These are phyloP conservation scores for Taphrorychus bicolor DNA, from an alignment of 2,888 invertebrate species.

Conservation along the genomic window DNA sequence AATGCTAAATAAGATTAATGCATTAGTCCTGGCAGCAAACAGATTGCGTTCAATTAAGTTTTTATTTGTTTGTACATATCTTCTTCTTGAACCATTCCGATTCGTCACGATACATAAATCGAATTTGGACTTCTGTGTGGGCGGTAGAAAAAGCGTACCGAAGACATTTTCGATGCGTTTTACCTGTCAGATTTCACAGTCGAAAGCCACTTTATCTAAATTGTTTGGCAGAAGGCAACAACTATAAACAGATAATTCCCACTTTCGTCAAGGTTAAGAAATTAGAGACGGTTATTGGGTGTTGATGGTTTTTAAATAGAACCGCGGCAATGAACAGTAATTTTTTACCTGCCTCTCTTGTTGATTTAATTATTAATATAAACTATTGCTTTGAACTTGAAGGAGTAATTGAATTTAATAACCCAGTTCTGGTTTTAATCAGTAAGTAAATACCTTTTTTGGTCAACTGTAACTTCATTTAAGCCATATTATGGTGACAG, in stretches of 20 bases:
- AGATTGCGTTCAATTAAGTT: background rate
- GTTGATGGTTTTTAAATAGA: background rate
- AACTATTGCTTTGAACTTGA: background rate
- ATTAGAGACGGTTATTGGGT: background rate
- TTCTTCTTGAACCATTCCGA: background rate
- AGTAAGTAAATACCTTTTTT: background rate
- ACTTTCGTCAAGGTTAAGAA: slow-evolving; percentile 8
- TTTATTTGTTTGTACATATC: background rate
- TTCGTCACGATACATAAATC: background rate
- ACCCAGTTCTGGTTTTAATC: background rate
- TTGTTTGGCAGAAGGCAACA: slow-evolving; percentile 6
- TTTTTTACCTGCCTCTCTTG: background rate
- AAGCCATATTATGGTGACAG: background rate
- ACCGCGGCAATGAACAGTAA: background rate
- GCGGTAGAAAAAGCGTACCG: background rate
- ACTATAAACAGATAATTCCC: slow-evolving; percentile 4
- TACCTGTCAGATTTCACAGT: slow-evolving; percentile 17
- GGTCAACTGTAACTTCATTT: background rate
- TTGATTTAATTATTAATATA: too few relatives aligned
- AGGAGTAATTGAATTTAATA: too few relatives aligned
- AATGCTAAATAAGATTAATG: background rate
- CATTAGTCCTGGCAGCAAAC: background rate
- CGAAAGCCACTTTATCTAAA: background rate
- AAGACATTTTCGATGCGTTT: slow-evolving; percentile 9
- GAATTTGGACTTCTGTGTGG: background rate